Conservation (phyloP, 2,797 vertebrate species). For the Cirrhinus molitorella region DNA sequence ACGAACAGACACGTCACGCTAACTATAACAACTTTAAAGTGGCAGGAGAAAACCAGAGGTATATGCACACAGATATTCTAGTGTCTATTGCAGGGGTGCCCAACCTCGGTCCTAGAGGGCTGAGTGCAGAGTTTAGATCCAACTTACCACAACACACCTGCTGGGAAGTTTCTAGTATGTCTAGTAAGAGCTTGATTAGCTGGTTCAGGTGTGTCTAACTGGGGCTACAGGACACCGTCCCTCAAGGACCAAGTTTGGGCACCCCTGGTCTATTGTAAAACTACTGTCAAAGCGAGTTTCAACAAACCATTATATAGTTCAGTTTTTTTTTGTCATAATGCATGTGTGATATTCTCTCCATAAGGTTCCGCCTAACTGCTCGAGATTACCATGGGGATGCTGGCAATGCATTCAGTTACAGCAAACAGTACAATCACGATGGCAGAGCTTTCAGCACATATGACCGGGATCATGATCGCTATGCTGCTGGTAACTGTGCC, state of each 20-base stretch:
- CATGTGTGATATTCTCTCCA: conserved; percentile 23
- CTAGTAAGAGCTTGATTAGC: no score
- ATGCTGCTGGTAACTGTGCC: conserved; percentile 80
- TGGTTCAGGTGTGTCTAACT: no score
- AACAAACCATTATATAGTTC: neutral
- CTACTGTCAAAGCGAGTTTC: neutral
- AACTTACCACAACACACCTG: no score
- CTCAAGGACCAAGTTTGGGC: no score
- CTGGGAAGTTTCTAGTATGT: no score
- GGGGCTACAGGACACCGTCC: no score
- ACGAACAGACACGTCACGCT: conserved; percentile 80
- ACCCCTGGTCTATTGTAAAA: neutral
- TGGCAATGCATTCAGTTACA: conserved; percentile 85
- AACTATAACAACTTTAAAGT: conserved; percentile 83
- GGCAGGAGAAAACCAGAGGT: conserved; percentile 81
- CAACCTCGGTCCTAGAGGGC: no score
- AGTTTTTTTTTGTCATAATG: neutral
- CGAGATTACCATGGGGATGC: conserved; percentile 83
- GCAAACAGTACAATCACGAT: conserved; percentile 85
- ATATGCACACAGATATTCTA: neutral
- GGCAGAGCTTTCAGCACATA: conserved; percentile 82
- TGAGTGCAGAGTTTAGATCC: no score
- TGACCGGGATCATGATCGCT: conserved; percentile 84
- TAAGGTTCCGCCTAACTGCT: conserved; percentile 81
- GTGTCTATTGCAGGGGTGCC: neutral